Base-by-base conservation (phyloP, 2,113 vertebrate species). In the Dascyllus trimaculatus region DNA sequence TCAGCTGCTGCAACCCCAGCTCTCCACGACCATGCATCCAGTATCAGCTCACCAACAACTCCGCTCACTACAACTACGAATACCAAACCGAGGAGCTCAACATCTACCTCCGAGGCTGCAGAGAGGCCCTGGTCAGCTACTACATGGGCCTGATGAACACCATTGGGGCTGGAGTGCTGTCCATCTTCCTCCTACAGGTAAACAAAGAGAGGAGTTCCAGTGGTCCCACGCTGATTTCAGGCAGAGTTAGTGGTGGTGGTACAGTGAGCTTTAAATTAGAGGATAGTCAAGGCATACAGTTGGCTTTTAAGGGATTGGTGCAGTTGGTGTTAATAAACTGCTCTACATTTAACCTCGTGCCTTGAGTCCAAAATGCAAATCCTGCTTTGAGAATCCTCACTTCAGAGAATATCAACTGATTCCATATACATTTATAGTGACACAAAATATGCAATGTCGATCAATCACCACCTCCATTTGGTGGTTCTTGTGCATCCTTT, bases 1-100 rank as follows among this genome's bases (percentile, higher is more conserved):
- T 96, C 90, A 96, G 95, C 51, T 96, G 95, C 90, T 96, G 95
- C 60, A 96, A 95, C 83, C 95, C 95, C 60, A 91, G 80, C 84
- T 96, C 95, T 70, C 95, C 95, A 0, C 85, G 95, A 22, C 95
- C 95, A 4, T 96, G 95, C 88, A 95, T 96, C 80, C 95, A 96
- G 84, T 83, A 90, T 67, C 93, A 89, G 14, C 86, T 96, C 80
- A 95, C 94, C 86, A 96, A 96, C 84, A 94, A 95, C 93, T 93
- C 95, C 0, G 95, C 95, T 43, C 95, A 96, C 86, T 96, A 95
- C 80, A 95, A 92, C 82, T 96, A 96, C n/a, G 95, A 95, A 13
- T 92, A 94, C 66, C 90, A 95, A 84, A 93, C 91, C 0, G 95
- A 96, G 83, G 95, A 96, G 75, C 95, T 96, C 78, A 96, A 96